These are phyloP conservation scores for Plusia festucae DNA, from an alignment of 2,888 invertebrate species.

Conservation along the genomic window DNA sequence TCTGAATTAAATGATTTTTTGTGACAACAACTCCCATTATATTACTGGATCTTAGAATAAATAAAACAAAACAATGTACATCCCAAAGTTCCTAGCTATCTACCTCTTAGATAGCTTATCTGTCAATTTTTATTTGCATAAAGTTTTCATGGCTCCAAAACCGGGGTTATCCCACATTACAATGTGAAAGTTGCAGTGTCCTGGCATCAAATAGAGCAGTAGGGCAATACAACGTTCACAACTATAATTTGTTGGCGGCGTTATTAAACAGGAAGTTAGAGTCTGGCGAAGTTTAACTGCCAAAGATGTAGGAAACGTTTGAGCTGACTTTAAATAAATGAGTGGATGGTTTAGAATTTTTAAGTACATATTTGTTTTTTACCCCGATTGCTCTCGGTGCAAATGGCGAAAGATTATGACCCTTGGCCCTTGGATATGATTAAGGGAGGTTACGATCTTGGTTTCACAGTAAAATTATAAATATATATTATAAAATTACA, in stretches of 20 bases:
- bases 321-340: constrained; percentile 10
- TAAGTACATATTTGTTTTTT: too few relatives aligned
- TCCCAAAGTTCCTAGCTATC: too few relatives aligned
- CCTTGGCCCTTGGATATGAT: too few relatives aligned
- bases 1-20: too few relatives aligned
- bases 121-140: not conserved
- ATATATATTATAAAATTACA: too few relatives aligned
- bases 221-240: constrained; percentile 53
- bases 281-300: constrained; percentile 63
- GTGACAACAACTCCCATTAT: too few relatives aligned
- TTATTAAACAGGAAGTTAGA: constrained; percentile 66
- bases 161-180: not conserved
- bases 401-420: too few relatives aligned
- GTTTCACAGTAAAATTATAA: too few relatives aligned
- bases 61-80: not conserved
- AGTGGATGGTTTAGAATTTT: not conserved
- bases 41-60: too few relatives aligned
- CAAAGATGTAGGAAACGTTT: constrained; percentile 61
- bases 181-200: constrained; percentile 6
- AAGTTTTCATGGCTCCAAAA: not conserved
- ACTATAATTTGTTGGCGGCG: constrained; percentile 63
- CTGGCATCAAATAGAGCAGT: constrained; percentile 53
- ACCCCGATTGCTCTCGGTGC: too few relatives aligned
- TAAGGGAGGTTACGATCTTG: too few relatives aligned
- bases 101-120: too few relatives aligned